Evolutionary conservation across 2,888 invertebrate species (phyloP), one percentile per base, ranked within the genome.

Genomic region (Caenorhabditis japonica): DNA sequence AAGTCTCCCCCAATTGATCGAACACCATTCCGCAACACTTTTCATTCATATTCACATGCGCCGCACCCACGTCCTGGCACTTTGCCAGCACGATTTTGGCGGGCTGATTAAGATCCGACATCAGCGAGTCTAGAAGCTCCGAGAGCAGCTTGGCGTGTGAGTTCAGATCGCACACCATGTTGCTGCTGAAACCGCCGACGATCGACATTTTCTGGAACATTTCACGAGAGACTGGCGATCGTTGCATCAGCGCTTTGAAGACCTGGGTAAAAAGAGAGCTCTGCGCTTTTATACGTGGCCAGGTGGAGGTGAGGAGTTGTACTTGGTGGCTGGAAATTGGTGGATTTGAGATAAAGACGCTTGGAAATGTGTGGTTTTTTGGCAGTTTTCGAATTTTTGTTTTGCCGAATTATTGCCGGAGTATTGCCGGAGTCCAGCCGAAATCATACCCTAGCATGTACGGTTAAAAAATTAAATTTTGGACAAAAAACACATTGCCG

Each of bases 201-300:
- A 86, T 86, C 4, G 81, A 80, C 84, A 84, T 85, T 62, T 86
- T 86, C 56, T 86, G 86, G 75, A 86, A 85, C 75, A 86, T 81
- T 53, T 86, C 86, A 1, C 80, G 68, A 10, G 69, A 70, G 0
- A 76, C 61, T 15, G 75, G 59, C 13, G 80, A 81, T 25, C 79
- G 77, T 71, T 71, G 69, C 56, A 76, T 76, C 4, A 82, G 52
- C 21, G 72, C 47, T 55, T 79, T 85, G 81, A 84, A 86, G 12
- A 81, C 83, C 60, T 79, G 80, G 15, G 75, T 64, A 64, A 85
- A 85, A 7, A 80, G 62, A 21, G 17, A 55, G 34, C 47, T 58
- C 19, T 76, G 73, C 13, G 79, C 19, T 53, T 83, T 83, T 39
- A 86, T 80, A 41, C 76, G 73, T 8, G 83, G 79, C 86, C 86